A percentile compares a stretch with the other conserved stretches of the same genome.
Evolutionary conservation across 2,113 vertebrate species (phyloP).

Genomic region (Fukomys damarensis): DNA sequence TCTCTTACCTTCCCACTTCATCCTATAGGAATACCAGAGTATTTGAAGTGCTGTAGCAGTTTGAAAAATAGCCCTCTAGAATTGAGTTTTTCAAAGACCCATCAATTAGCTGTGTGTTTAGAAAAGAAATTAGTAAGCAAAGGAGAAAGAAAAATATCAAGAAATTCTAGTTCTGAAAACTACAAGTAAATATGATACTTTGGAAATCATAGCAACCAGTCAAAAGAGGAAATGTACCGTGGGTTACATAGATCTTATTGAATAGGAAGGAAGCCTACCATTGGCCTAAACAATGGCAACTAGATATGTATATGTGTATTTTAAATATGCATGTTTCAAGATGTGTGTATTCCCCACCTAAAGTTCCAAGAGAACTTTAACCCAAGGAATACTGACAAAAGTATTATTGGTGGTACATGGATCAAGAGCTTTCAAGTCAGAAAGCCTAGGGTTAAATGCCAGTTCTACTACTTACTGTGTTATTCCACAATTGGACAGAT

Average conservation of each 20-base stretch:
- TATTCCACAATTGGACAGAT: neutral
- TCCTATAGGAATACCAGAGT: neutral
- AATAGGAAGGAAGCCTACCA: neutral
- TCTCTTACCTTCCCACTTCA: neutral
- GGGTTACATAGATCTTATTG: neutral
- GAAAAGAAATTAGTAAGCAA: neutral
- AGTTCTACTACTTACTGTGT: neutral
- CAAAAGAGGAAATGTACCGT: neutral
- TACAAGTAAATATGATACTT: conserved; percentile 30
- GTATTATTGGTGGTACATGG: neutral
- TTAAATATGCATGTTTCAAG: too few species aligned
- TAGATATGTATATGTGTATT: neutral
- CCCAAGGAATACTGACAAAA: neutral
- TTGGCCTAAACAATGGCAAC: neutral
- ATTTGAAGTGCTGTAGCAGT: neutral
- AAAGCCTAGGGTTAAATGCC: neutral
- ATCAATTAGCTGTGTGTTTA: neutral
- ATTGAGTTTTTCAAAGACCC: neutral
- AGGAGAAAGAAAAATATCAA: neutral
- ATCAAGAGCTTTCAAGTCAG: neutral
- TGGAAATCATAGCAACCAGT: neutral
- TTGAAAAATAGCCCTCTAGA: neutral
- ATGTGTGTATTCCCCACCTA: neutral
- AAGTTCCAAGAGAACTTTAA: neutral
- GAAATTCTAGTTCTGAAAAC: neutral